Conservation (phyloP, 2,797 vertebrate species). For the Catostomus latipinnis region DNA sequence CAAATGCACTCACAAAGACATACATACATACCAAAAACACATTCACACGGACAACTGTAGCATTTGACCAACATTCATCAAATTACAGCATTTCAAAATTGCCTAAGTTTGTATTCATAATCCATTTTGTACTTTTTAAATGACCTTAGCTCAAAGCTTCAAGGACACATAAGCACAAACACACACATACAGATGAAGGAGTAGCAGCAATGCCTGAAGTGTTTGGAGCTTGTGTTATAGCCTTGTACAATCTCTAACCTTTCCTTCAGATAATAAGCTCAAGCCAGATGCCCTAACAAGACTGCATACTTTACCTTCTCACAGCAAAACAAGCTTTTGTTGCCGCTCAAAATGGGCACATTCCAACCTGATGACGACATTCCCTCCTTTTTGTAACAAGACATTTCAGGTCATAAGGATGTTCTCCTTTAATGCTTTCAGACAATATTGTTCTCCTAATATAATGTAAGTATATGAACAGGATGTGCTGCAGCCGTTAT, state of each 20-base stretch:
- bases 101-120: background rate
- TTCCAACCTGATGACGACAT: slow-evolving; percentile 48
- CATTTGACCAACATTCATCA: slow-evolving; percentile 4
- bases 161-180: background rate
- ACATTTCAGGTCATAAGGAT: slow-evolving; percentile 9
- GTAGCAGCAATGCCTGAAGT: background rate
- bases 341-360: slow-evolving; percentile 47
- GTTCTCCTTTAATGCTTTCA: slow-evolving; percentile 35
- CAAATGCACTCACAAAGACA: slow-evolving; percentile 8
- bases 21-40: background rate
- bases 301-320: slow-evolving; percentile 31
- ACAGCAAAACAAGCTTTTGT: slow-evolving; percentile 44
- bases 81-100: slow-evolving; percentile 10
- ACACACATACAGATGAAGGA: slow-evolving; percentile 8
- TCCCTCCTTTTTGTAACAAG: slow-evolving; percentile 31
- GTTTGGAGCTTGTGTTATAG: slow-evolving; percentile 1
- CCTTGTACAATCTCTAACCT: slow-evolving; percentile 5
- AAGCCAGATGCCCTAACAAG: slow-evolving; percentile 45
- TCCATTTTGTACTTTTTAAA: slow-evolving; percentile 2
- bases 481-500: background rate
- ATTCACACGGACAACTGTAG: slow-evolving; percentile 1
- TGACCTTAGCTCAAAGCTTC: background rate
- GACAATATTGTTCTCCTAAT: background rate
- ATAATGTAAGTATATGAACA: background rate
- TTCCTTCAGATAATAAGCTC: slow-evolving; percentile 40